Evolutionary conservation across 2,888 invertebrate species (phyloP), one percentile per base, ranked within the genome.

Genomic region (Cosmopolites sordidus): DNA sequence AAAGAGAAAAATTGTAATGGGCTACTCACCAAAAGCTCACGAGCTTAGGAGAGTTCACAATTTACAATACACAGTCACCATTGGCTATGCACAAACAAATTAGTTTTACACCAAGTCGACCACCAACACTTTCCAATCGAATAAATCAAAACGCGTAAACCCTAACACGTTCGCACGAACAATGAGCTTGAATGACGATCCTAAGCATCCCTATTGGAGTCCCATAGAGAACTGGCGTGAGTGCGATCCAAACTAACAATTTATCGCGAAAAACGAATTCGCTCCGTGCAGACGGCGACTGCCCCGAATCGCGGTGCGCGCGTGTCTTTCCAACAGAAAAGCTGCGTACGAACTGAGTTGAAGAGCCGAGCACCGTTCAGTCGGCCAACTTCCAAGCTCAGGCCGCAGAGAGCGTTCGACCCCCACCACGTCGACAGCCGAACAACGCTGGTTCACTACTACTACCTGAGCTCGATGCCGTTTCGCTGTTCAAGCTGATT

Each of bases 321-420:
- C 33, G 43, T 48, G 51, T 56, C 33, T 45, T 45, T 15, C 29
- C 48, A 16, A 44, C 27, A 43, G 29, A 42, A 52, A 48, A 45
- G 48, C 56, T 56, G 56, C 56, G 56, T 52, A 48, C 52, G 41
- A 49, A 56, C 56, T 56, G 51, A 52, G 48, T 43, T 49, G 56
- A 44, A 47, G 55, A 51, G 51, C 54, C 48, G 51, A 56, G 48
- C 43, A 44, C 45, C 45, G 49, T 40, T 41, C 47, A 8, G 43
- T 49, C 41, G 14, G 44, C 49, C 33, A 33, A 44, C 51, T 48
- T 49, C 42, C 37, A 45, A 49, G 50, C 54, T 45, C 50, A 48
- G 42, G 48, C 48, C 17, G 41, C 37, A 33, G 52, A 54, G 56
- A 56, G 48, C 56, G 56, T 56, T 51, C 44, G 51, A 37, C 46